Base-by-base conservation (phyloP, 2,113 vertebrate genomes). In the Copsychus sechellarum region DNA sequence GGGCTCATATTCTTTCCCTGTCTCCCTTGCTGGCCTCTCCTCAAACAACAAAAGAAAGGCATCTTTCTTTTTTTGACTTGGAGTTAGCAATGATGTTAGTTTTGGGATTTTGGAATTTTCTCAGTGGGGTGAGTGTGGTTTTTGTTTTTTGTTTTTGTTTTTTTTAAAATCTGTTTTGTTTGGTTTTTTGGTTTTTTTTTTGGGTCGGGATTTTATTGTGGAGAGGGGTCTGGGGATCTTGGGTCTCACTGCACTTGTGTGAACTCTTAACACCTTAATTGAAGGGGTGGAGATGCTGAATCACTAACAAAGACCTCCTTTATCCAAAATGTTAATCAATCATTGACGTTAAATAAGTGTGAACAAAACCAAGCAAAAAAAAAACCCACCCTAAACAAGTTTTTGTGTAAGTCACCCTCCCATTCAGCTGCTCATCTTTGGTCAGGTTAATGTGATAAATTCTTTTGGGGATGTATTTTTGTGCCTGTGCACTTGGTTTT, bases 201-300 rank as follows among this genome's bases (percentile, higher is more conserved):
- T 17, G 33, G 48, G 47, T 57, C 29, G 36, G 13, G 26, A 21
- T 82, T 72, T 81, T 72, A 60, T 83, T 74, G 51, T 78, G 60
- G 76, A 50, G 33, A n/a, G 23, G n/a, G 74, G 61, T 88, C 82
- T 86, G 45, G 16, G 91, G 81, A 89, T 94, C 91, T 90, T 54
- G 48, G 36, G 38, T 95, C 95, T 96, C 84, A 14, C 92, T 93
- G 92, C 72, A 54, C 88, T 97, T 85, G 92, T 96, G 94, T 96
- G 93, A 97, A 96, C 96, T 97, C 94, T 96, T 96, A 96, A 94
- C 95, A 97, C 96, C 95, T 97, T 97, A 97, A 97, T 96, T 96
- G 92, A 97, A 96, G 93, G 94, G 95, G 95, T 95, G 96, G 95
- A 84, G 94, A 97, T 94, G 88, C 90, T 95, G 94, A 95, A 96